phyloP scores from a whole-genome alignment of 2,888 invertebrate species.

The Muscina levida region DNA sequence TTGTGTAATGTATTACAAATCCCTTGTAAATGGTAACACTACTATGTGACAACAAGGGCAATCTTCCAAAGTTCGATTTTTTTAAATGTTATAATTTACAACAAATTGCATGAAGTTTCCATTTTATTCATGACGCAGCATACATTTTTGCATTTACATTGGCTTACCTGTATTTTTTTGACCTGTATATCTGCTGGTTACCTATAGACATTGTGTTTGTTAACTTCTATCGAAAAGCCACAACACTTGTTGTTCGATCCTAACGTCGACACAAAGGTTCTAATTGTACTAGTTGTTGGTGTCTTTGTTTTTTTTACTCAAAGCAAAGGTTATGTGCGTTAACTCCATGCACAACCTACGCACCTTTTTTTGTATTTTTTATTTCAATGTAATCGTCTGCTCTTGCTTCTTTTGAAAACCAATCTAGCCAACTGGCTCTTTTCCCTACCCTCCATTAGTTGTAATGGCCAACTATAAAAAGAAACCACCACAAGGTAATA shows the following conservation, averaged over 20 bases:
- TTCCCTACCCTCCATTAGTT: constrained; percentile 42
- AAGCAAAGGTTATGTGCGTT: constrained; percentile 39
- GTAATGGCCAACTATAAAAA: constrained; percentile 48
- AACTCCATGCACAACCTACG: constrained; percentile 40
- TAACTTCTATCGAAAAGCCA: constrained; percentile 7
- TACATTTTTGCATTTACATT: background rate
- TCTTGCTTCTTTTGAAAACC: background rate
- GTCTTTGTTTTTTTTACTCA: constrained; percentile 16
- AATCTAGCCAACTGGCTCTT: constrained; percentile 21
- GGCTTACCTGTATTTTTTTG: background rate
- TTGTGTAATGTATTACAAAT: no score
- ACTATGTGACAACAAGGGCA: no score
- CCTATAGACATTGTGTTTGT: constrained; percentile 29
- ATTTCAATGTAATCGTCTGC: constrained; percentile 34
- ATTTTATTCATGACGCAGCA: no score
- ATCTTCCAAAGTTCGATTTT: no score
- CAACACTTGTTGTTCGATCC: constrained; percentile 33
- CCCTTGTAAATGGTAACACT: no score
- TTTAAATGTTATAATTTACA: no score
- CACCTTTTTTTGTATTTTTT: constrained; percentile 50
- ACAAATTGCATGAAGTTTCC: no score
- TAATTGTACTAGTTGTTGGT: constrained; percentile 22
- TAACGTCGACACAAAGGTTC: background rate
- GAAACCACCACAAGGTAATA: constrained; percentile 32
- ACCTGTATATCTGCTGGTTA: constrained; percentile 1